Conservation (phyloP, 2,113 vertebrate genomes). For the Athene noctua region DNA sequence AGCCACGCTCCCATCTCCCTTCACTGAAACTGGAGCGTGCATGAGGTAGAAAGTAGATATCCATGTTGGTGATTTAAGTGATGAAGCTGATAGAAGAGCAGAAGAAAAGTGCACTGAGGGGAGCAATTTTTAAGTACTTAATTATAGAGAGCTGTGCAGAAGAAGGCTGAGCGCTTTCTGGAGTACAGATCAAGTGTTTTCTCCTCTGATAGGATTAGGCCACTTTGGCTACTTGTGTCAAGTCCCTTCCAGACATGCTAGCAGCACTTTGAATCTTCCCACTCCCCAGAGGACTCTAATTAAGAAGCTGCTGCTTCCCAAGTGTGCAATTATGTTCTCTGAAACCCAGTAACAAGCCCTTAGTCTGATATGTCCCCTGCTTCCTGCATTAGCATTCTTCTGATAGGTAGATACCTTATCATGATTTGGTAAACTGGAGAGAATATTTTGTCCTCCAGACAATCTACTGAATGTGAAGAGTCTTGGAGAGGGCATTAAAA, state of each 20-base stretch:
- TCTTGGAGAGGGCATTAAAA: background rate
- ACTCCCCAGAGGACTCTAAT: conserved; percentile 2
- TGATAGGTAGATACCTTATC: background rate
- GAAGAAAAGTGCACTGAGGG: background rate
- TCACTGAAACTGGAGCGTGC: background rate
- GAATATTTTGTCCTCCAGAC: background rate
- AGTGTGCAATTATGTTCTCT: conserved; percentile 18
- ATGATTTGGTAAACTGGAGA: background rate
- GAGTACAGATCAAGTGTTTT: background rate
- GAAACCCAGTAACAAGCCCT: background rate
- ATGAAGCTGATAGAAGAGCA: background rate
- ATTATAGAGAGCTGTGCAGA: background rate
- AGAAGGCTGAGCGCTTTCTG: background rate
- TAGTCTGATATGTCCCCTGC: background rate
- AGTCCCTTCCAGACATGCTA: background rate
- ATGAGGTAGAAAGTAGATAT: background rate
- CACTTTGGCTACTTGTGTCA: background rate
- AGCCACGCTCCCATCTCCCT: background rate
- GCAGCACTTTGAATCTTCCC: background rate
- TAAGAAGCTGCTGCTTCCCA: conserved; percentile 3
- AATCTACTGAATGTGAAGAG: background rate
- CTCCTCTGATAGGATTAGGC: background rate
- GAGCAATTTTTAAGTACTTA: background rate
- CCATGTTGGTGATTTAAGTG: background rate
- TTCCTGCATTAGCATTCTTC: background rate